A percentile compares a stretch with the other conserved stretches of the same genome.
These are phyloP conservation scores for Amniataba percoides DNA, from an alignment of 2,797 vertebrate species.

Conservation along the genomic window DNA sequence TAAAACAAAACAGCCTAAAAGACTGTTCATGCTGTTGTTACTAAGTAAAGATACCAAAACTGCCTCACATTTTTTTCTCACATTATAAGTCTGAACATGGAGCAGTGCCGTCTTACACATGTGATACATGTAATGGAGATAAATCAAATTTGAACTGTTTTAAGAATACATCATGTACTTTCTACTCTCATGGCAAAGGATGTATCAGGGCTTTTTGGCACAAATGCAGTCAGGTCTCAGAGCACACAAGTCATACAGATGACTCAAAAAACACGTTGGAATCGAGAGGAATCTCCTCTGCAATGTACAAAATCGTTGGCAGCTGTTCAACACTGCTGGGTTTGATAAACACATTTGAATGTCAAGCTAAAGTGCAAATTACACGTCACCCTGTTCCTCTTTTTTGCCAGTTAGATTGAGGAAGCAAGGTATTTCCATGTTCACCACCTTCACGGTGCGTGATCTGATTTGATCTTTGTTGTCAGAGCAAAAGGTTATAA, in stretches of 20 bases:
- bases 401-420: conserved; percentile 1
- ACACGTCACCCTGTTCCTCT: conserved; percentile 13
- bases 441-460: background rate
- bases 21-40: background rate
- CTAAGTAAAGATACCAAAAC: background rate
- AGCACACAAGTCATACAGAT: background rate
- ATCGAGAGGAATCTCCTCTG: background rate
- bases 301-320: background rate
- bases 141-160: conserved; percentile 12
- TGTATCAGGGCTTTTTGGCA: background rate
- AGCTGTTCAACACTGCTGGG: background rate
- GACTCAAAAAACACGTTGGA: no score
- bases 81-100: conserved; percentile 7
- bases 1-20: background rate
- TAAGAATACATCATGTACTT: conserved; percentile 5
- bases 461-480: background rate
- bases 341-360: conserved; percentile 4
- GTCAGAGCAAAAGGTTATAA: conserved; percentile 1
- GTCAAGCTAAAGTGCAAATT: background rate
- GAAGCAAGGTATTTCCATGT: conserved; percentile 24
- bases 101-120: conserved; percentile 14
- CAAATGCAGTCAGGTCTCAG: background rate
- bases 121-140: conserved; percentile 9
- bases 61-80: background rate
- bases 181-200: conserved; percentile 14